Percentiles rank a stretch among this genome's conserved stretches.
phyloP scores from a whole-genome alignment of 2,888 invertebrate genomes.

The Branchinecta sandiegonensis region DNA sequence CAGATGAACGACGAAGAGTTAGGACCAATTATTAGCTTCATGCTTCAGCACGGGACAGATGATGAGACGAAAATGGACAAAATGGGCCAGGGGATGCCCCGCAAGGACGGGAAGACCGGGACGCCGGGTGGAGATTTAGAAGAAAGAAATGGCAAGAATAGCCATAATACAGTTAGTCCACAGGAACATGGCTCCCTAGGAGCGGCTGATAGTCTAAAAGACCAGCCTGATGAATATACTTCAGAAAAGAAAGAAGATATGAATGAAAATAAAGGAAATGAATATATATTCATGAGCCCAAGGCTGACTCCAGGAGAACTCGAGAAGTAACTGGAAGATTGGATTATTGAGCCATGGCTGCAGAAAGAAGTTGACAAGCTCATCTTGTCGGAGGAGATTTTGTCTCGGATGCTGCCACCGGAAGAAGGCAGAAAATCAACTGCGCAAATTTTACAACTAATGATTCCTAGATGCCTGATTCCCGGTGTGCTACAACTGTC shows the following conservation, averaged over 20 bases:
- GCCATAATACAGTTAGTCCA: slow-evolving; percentile 11
- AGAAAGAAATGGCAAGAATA: slow-evolving; percentile 11
- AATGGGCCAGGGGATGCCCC: neutral
- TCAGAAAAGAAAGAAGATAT: neutral
- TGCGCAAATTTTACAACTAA: slow-evolving; percentile 8
- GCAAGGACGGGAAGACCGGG: slow-evolving; percentile 14
- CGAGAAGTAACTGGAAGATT: slow-evolving; percentile 2
- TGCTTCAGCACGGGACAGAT: neutral
- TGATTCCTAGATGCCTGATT: slow-evolving; percentile 1
- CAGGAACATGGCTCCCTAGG: neutral
- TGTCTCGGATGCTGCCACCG: neutral
- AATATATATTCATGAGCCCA: slow-evolving; percentile 5
- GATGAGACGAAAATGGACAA: neutral
- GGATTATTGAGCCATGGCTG: neutral
- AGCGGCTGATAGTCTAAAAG: slow-evolving; percentile 5
- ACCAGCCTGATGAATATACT: neutral
- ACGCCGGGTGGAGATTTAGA: slow-evolving; percentile 8
- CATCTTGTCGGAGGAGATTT: too few relatives aligned
- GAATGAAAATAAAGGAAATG: neutral
- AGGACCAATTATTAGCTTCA: neutral
- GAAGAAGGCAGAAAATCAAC: slow-evolving; percentile 8
- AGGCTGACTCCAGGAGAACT: neutral
- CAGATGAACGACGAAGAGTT: neutral
- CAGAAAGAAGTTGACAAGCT: neutral
- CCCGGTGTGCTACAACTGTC: neutral